A percentile compares a stretch with the other conserved stretches of the same genome.
Conservation (phyloP, 2,113 vertebrate genomes). For the Pangasianodon gigas region DNA sequence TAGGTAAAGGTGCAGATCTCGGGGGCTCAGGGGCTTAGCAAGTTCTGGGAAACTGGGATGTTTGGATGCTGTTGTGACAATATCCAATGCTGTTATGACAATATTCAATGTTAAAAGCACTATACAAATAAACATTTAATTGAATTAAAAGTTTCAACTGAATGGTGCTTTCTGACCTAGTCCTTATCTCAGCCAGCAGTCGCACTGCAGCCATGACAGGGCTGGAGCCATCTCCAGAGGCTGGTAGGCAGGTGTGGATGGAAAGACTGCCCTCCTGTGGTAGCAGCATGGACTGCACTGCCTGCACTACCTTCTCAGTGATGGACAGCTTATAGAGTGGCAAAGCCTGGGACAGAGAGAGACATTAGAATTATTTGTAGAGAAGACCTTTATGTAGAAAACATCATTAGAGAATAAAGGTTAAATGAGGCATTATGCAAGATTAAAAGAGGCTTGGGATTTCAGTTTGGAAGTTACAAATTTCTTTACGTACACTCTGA, state of each 20-base stretch:
- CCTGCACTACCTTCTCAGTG: constrained; percentile 98
- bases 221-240: constrained; percentile 94
- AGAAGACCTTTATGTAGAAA: background rate
- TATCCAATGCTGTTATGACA: background rate
- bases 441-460: background rate
- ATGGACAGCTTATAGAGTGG: constrained; percentile 98
- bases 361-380: background rate
- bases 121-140: background rate
- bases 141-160: background rate
- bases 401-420: background rate
- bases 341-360: constrained; percentile 79
- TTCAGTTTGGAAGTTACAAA: background rate
- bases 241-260: constrained; percentile 95
- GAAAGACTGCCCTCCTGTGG: constrained; percentile 99
- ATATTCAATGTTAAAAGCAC: background rate
- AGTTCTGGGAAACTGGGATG: background rate
- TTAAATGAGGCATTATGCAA: background rate
- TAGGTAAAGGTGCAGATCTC: background rate
- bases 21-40: background rate
- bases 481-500: background rate
- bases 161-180: constrained; percentile 76
- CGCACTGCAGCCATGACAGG: constrained; percentile 97
- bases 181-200: constrained; percentile 94
- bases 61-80: background rate
- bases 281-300: constrained; percentile 98